Evolutionary conservation across 2,888 invertebrate genomes (phyloP), one percentile per base, ranked within the genome.

Genomic region (Anthrax anthrax): DNA sequence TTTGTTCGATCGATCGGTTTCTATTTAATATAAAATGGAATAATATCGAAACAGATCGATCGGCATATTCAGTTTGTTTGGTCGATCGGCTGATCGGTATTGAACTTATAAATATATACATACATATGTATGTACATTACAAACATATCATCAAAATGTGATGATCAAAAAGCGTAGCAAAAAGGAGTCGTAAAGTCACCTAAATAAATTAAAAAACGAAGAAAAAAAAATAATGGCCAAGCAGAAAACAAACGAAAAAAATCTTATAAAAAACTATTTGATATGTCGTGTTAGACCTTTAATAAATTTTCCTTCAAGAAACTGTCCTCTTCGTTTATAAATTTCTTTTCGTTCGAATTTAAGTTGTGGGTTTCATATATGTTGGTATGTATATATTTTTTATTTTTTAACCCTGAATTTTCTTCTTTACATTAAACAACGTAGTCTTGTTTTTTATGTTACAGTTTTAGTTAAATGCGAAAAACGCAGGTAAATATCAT

Each of bases 241-340:
- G 23, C 23, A 23, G 8, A 23, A 23, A 23, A 23, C 8, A 23
- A 6, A 23, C 8, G 8, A 32, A 32, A 32, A 32, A 32, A 32
- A 32, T 12, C 8, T 29, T 9, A 10, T 12, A 32, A 29, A 6
- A 29, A 6, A 10, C 12, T 9, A 3, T 45, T 51, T 51, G 48
- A 51, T 51, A 51, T 51, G 51, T 51, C 51, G 51, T 47, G 51
- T 51, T 51, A 49, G 51, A 49, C 51, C 51, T 46, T 51, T 47
- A 51, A 49, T 49, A 51, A 51, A 49, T 51, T 51, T 49, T 48
- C 48, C 47, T 51, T 39, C 39, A 51, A 41, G 47, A 47, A 32
- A 32, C 44, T 47, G 47, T 46, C 44, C 48, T 40, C 44, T 44
- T 37, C 41, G 47, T 47, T 44, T 46, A 42, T n/a, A n/a, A 38